phyloP scores from a whole-genome alignment of 1,140 invertebrate genomes.

The Drosophila ananassae region DNA sequence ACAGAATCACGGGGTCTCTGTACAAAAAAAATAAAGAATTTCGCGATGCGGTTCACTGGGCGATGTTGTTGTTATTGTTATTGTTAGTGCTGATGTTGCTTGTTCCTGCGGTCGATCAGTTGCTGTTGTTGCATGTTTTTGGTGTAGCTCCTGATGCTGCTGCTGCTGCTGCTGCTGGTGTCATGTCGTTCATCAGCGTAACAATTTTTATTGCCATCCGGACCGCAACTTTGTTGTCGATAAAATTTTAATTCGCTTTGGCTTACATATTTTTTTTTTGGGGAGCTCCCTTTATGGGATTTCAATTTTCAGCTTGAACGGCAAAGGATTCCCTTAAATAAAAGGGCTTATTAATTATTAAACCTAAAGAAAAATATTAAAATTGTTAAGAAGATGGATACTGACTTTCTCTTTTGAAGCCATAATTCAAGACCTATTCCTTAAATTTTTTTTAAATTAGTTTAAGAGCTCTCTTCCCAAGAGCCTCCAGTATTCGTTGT shows the following conservation, averaged over 20 bases:
- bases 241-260: constrained; percentile 79
- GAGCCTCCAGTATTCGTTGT: constrained; percentile 31
- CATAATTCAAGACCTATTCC: background rate
- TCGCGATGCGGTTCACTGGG: constrained; percentile 60
- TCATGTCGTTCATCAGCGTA: constrained; percentile 72
- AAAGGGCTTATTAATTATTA: background rate
- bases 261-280: constrained; percentile 45
- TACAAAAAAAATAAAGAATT: constrained; percentile 50
- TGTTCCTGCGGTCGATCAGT: constrained; percentile 67
- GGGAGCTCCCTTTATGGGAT: constrained; percentile 28
- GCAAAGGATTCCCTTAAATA: background rate
- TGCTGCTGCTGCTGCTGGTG: constrained; percentile 42
- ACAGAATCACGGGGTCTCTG: background rate
- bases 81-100: constrained; percentile 18
- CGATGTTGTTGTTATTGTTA: constrained; percentile 8
- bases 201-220: constrained; percentile 67
- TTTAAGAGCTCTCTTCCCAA: constrained; percentile 1
- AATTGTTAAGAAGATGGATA: too few species aligned
- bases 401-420: too few species aligned
- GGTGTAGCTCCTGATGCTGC: constrained; percentile 27
- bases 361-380: too few species aligned
- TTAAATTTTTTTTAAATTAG: background rate
- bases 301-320: constrained; percentile 38
- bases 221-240: constrained; percentile 78
- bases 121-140: constrained; percentile 55